Base-by-base conservation (phyloP, 2,888 invertebrate species). In the Chloromyia formosa region DNA sequence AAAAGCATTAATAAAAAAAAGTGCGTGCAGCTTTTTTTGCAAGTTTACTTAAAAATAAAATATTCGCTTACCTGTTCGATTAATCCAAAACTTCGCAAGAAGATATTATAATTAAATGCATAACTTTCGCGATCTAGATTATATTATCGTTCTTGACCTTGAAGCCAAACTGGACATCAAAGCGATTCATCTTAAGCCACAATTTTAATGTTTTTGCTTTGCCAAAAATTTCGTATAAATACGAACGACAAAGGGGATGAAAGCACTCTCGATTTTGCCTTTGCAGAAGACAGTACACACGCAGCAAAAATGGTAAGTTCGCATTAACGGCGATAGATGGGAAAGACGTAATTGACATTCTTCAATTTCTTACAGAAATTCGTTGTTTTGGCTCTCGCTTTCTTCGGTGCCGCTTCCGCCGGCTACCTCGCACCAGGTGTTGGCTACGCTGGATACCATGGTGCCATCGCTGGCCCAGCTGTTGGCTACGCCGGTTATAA, bases 401-500 rank as follows among this genome's bases (percentile, higher is more conserved):
- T 62, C 27, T 40, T 62, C 62, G 62, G 62, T 12, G 62, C 62
- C 27, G 62, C 62, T 27, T 62, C 62, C 14, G 62, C 62, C n/a
- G 62, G 62, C n/a, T 62, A 62, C 18, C n/a, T 62, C 16, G 4
- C 35, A 10, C 40, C 62, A 62, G 49, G n/a, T 40, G 49, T 49
- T 49, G 49, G 49, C 12, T 49, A 49, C 16, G 20, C 22, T 10
- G 49, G 49, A 49, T 12, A 12, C 12, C 49, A 23, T 23, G 49
- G 14, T 20, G 20, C 27, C 14, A 1, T 14, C 12, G 49, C 49
- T 49, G 49, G 4, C 10, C 49, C 49, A 49, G 49, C 49, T 49
- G 16, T 49, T 7, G 49, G 27, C 2, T 35, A 35, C 27, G 27
- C 27, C 27, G 27, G 27, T 4, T 35, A 35, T 35, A 2, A 35